Evolutionary conservation across 2,888 invertebrate genomes (phyloP), one percentile per base, ranked within the genome.

Genomic region (Epinotia nisella): DNA sequence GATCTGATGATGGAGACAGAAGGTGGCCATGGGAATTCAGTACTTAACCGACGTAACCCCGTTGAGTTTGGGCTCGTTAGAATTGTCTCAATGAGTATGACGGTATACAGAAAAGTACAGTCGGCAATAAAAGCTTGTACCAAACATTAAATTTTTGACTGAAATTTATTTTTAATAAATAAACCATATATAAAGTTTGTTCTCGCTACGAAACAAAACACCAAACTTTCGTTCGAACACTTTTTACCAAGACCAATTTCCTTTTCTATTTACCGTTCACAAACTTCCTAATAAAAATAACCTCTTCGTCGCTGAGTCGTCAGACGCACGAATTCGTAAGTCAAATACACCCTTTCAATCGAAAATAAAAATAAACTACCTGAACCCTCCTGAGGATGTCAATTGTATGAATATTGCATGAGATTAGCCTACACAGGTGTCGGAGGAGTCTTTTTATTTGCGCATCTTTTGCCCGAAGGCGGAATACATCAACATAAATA

Each of bases 341-440:
- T 41, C 68, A 51, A 73, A 69, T 51, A 58, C 21, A 13, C n/a
- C 24, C 39, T 56, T 61, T 67, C 61, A 72, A 72, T 73, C 19
- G 62, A 49, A 51, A 69, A 73, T 68, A 73, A 58, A 68, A 53
- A 64, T 59, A 62, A 69, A 64, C 55, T 64, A 64, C 68, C n/a
- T 13, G 24, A 19, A 21, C 61, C 53, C 66, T 76, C 75, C 74
- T 76, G 76, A 76, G 74, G 79, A 75, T 77, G 79, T 76, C 79
- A 76, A 75, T 75, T 78, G 76, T 76, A 81, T 85, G 82, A 83
- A 85, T 85, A 82, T 78, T 85, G 80, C 69, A 85, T 84, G 78
- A 83, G 80, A 80, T 82, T 81, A 80, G 60, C 58, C 62, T 49
- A 13, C 60, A 64, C 80, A 80, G 77, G 79, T 81, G 78, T 76